A percentile compares a stretch with the other conserved stretches of the same genome.
These are phyloP conservation scores for Scaptomyza polygonia DNA, from an alignment of 2,888 invertebrate species.

Conservation along the genomic window DNA sequence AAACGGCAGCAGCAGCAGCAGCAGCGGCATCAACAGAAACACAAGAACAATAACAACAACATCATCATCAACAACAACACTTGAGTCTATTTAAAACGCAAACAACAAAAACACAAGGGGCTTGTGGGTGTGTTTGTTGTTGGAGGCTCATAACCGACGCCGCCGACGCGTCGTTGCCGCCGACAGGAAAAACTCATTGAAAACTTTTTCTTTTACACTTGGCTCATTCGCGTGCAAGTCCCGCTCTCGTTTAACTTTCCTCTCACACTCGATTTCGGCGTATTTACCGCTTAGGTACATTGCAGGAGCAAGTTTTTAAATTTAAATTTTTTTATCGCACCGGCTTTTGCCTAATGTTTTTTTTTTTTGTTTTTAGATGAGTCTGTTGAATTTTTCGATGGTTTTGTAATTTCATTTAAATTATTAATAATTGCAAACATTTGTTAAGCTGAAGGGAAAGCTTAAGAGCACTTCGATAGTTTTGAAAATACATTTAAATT, in stretches of 20 bases:
- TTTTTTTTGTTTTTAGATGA: conserved; percentile 10
- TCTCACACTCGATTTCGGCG: neutral
- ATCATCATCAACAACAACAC: conserved; percentile 67
- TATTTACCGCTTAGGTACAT: conserved; percentile 54
- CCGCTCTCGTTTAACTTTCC: conserved; percentile 20
- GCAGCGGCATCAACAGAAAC: conserved; percentile 39
- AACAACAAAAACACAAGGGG: conserved; percentile 73
- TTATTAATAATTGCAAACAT: neutral
- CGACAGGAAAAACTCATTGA: conserved; percentile 82
- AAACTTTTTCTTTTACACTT: conserved; percentile 81
- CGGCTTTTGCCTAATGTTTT: conserved; percentile 9
- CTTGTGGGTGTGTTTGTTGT: conserved; percentile 30
- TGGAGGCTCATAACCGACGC: conserved; percentile 74
- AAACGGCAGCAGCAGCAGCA: conserved; percentile 54
- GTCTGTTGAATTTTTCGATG: conserved; percentile 8
- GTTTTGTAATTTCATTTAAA: conserved; percentile 5
- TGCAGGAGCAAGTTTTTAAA: conserved; percentile 81
- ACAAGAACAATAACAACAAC: conserved; percentile 36
- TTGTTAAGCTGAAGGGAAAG: neutral
- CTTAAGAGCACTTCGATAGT: too few relatives aligned
- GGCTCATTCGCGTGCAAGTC: conserved; percentile 62
- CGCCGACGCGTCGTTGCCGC: conserved; percentile 33
- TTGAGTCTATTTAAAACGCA: conserved; percentile 79
- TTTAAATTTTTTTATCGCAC: conserved; percentile 78
- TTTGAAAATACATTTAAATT: too few relatives aligned